phyloP scores from a whole-genome alignment of 2,888 invertebrate genomes.

The Exocentrus adspersus region DNA sequence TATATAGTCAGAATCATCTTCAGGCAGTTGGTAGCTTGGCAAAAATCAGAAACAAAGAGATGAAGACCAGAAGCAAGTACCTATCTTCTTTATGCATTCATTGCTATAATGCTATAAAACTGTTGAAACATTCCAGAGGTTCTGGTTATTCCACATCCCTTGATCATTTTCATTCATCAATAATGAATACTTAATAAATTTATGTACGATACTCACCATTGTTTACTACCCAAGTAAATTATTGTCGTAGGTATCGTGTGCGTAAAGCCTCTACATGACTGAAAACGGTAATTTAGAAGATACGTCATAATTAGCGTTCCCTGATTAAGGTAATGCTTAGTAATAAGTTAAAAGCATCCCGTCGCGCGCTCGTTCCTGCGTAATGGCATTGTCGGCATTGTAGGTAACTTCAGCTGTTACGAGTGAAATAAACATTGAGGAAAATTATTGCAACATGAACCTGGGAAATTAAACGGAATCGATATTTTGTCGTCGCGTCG shows the following conservation, averaged over 20 bases:
- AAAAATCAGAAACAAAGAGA: too few species aligned
- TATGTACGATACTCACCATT: constrained; percentile 10
- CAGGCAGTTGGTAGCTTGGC: too few species aligned
- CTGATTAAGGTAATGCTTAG: constrained; percentile 25
- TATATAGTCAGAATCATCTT: too few species aligned
- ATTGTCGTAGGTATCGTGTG: constrained; percentile 17
- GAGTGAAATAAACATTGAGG: not conserved
- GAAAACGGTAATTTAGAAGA: constrained; percentile 20
- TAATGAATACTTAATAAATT: too few species aligned
- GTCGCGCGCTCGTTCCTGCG: constrained; percentile 8
- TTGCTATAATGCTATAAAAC: too few species aligned
- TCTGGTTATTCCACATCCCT: too few species aligned
- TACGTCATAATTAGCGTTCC: constrained; percentile 22
- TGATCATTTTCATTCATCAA: too few species aligned
- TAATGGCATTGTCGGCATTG: constrained; percentile 15
- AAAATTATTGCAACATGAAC: constrained; percentile 2
- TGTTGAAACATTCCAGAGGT: too few species aligned
- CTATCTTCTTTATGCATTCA: too few species aligned
- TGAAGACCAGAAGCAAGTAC: too few species aligned
- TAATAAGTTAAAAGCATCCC: constrained; percentile 26
- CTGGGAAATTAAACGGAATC: not conserved
- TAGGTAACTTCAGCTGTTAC: not conserved
- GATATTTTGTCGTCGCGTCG: not conserved
- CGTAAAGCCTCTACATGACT: constrained; percentile 22
- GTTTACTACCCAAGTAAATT: too few species aligned